phyloP scores from a whole-genome alignment of 2,888 invertebrate genomes.

The Acheta domesticus region DNA sequence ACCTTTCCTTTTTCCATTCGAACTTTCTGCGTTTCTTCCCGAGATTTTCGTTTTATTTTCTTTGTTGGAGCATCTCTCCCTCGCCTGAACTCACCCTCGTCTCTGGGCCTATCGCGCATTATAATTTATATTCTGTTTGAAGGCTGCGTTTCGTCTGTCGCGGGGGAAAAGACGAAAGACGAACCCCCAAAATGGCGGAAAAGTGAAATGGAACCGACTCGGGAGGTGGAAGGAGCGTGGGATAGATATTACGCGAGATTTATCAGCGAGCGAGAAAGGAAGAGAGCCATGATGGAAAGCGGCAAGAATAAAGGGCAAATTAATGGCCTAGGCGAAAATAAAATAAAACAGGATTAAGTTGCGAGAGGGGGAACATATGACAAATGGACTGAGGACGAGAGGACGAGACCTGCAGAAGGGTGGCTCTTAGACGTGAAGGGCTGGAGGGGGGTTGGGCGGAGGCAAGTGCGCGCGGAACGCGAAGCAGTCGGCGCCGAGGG shows the following conservation, averaged over 20 bases:
- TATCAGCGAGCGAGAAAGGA: not conserved
- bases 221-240: not conserved
- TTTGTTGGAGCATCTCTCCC: not conserved
- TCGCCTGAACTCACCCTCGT: not conserved
- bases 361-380: constrained; percentile 6
- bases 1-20: constrained; percentile 7
- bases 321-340: constrained; percentile 2
- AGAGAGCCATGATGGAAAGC: not conserved
- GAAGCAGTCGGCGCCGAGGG: not conserved
- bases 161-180: not conserved
- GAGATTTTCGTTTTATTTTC: constrained; percentile 3
- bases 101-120: not conserved
- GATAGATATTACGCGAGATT: constrained; percentile 18
- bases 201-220: not conserved
- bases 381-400: constrained; percentile 9
- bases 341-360: constrained; percentile 18
- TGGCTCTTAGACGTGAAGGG: not conserved
- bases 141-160: not conserved
- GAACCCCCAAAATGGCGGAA: not conserved
- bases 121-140: constrained; percentile 18
- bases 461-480: not conserved
- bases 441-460: not conserved
- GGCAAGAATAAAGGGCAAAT: constrained; percentile 18
- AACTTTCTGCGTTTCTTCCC: not conserved
- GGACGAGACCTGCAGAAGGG: constrained; percentile 10